These are phyloP conservation scores for Ellobium chinense DNA, from an alignment of 2,888 invertebrate species.

Conservation along the genomic window DNA sequence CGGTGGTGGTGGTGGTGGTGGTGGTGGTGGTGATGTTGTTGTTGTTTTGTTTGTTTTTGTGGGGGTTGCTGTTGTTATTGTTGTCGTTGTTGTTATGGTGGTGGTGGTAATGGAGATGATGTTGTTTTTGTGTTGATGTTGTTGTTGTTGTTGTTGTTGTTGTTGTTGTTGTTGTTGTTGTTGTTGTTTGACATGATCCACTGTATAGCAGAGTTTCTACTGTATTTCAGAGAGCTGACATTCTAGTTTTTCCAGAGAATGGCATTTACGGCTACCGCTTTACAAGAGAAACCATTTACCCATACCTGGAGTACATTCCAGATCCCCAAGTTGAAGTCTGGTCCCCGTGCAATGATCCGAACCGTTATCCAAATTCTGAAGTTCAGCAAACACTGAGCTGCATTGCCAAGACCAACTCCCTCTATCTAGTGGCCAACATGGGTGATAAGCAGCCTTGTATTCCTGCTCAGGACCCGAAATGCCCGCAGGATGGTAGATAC, in stretches of 20 bases:
- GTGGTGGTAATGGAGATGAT: too few species aligned
- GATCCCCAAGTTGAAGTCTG: constrained; percentile 81
- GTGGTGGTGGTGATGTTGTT: neutral
- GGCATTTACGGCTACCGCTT: neutral
- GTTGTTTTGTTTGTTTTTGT: too few species aligned
- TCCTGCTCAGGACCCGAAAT: constrained; percentile 38
- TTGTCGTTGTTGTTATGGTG: neutral
- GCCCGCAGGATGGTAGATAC: constrained; percentile 52
- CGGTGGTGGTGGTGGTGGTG: neutral
- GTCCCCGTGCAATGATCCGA: constrained; percentile 64
- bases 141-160: neutral
- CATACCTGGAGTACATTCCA: constrained; percentile 63
- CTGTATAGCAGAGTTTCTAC: neutral
- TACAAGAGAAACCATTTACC: constrained; percentile 49
- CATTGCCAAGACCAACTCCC: constrained; percentile 82
- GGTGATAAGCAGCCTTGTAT: constrained; percentile 84
- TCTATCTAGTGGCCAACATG: constrained; percentile 87
- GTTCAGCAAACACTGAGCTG: constrained; percentile 78
- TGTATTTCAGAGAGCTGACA: neutral
- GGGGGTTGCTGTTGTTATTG: neutral
- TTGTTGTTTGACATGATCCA: neutral
- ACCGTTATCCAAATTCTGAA: constrained; percentile 32
- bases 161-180: neutral
- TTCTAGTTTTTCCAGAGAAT: neutral
- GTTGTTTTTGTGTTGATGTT: too few species aligned